phyloP scores from a whole-genome alignment of 2,888 invertebrate species.

The Cerastis leucographa region DNA sequence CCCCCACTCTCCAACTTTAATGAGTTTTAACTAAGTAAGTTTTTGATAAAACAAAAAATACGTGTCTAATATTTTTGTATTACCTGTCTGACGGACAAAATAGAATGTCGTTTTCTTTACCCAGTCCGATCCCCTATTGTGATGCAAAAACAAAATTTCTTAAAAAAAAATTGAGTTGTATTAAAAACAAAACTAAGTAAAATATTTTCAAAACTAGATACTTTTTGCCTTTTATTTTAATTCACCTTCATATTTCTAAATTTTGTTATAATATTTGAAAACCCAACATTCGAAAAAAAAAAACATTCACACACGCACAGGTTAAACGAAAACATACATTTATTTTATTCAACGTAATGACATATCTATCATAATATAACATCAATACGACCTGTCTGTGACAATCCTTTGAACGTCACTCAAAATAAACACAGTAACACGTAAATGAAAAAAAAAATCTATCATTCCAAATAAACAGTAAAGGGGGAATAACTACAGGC shows the following conservation, averaged over 20 bases:
- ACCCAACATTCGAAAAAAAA: conserved; percentile 6
- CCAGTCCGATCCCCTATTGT: too few relatives aligned
- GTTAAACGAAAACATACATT: conserved; percentile 30
- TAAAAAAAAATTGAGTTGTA: background rate
- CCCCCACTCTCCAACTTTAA: too few relatives aligned
- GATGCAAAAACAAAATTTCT: conserved; percentile 6
- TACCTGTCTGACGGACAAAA: too few relatives aligned
- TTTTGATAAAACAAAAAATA: too few relatives aligned
- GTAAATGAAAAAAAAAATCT: conserved; percentile 60
- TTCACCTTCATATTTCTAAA: background rate
- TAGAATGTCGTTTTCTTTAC: too few relatives aligned
- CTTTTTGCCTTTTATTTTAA: background rate
- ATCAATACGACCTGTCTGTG: conserved; percentile 55
- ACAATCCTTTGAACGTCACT: conserved; percentile 65
- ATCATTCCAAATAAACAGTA: conserved; percentile 50
- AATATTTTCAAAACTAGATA: conserved; percentile 9
- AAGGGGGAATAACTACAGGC: conserved; percentile 62
- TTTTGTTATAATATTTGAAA: background rate
- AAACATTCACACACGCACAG: conserved; percentile 14
- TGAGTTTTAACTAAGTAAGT: too few relatives aligned
- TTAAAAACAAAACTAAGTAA: background rate
- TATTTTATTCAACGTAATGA: conserved; percentile 55
- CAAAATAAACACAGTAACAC: conserved; percentile 56
- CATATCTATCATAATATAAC: conserved; percentile 55
- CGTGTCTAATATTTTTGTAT: too few relatives aligned